Evolutionary conservation across 1,140 invertebrate species (phyloP).

Genomic region (Patella vulgata): DNA sequence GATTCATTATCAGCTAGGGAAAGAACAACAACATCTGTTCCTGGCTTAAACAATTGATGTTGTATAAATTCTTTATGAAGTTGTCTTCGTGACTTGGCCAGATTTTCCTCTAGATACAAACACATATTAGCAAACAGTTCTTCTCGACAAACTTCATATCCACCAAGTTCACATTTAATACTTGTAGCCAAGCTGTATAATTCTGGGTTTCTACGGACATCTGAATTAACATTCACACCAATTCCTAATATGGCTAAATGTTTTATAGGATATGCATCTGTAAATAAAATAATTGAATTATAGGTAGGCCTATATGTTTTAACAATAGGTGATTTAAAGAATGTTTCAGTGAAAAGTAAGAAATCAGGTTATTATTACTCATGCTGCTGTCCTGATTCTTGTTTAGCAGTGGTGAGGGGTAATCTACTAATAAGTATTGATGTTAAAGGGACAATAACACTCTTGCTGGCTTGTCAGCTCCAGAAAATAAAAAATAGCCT

Average conservation of each 20-base stretch:
- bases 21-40: conserved; percentile 5
- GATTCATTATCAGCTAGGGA: neutral
- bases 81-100: conserved; percentile 8
- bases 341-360: neutral
- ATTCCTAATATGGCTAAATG: conserved; percentile 38
- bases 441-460: too few relatives aligned
- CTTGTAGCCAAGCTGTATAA: conserved; percentile 40
- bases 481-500: too few relatives aligned
- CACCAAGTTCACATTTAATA: conserved; percentile 33
- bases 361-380: neutral
- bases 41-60: conserved; percentile 8
- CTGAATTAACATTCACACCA: conserved; percentile 51
- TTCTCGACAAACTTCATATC: conserved; percentile 25
- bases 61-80: conserved; percentile 13
- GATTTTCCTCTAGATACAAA: conserved; percentile 26
- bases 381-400: neutral
- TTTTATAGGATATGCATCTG: neutral
- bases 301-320: neutral
- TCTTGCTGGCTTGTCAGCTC: too few relatives aligned
- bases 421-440: too few relatives aligned
- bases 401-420: neutral
- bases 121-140: conserved; percentile 34
- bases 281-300: neutral
- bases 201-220: conserved; percentile 30
- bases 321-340: neutral